A percentile compares a stretch with the other conserved stretches of the same genome.
Evolutionary conservation across 92 coral and sea anemone genomes (phyloP).

Genomic region (Virgularia gustaviana): DNA sequence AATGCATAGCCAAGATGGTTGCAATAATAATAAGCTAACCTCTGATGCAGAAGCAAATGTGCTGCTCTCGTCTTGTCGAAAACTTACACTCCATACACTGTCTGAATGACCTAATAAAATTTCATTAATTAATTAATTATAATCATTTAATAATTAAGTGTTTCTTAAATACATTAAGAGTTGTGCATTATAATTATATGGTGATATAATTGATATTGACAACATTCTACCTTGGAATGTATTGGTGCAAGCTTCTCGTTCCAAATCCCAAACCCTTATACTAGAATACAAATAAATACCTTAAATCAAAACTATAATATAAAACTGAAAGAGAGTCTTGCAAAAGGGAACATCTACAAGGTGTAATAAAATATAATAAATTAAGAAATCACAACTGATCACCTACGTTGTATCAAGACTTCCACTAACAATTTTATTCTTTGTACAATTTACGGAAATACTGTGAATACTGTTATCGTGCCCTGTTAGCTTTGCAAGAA

Average conservation of each 20-base stretch:
- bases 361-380: background rate
- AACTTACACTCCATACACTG: slow-evolving; percentile 69
- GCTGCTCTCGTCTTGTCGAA: slow-evolving; percentile 77
- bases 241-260: slow-evolving; percentile 66
- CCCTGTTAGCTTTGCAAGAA: slow-evolving; percentile 65
- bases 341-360: background rate
- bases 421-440: slow-evolving; percentile 70
- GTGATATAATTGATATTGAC: background rate
- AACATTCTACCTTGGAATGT: slow-evolving; percentile 70
- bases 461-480: slow-evolving; percentile 78
- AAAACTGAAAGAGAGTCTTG: background rate
- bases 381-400: background rate
- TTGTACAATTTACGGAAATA: slow-evolving; percentile 75
- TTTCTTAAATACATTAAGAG: background rate
- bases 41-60: slow-evolving; percentile 85
- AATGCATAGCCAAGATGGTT: background rate
- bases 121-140: too few species aligned
- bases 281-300: slow-evolving; percentile 38
- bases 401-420: slow-evolving; percentile 80
- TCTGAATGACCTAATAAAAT: slow-evolving; percentile 71
- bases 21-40: slow-evolving; percentile 38
- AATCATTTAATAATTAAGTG: too few species aligned
- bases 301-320: background rate
- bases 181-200: background rate
- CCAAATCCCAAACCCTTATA: slow-evolving; percentile 85